Conservation (phyloP, 2,113 vertebrate genomes). For the Cyprinodon variegatus region DNA sequence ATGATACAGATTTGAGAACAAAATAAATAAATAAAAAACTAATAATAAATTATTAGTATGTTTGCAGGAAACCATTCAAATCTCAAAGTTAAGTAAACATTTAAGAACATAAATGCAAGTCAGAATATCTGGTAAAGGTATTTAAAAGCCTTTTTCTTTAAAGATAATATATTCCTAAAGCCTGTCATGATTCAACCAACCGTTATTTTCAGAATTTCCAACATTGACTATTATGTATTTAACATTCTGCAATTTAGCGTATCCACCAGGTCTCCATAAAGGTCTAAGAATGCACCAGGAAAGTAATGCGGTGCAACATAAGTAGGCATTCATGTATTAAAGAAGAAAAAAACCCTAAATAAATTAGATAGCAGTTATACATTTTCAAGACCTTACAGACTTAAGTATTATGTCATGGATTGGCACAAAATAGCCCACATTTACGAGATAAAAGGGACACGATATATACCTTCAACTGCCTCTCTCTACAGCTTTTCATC, state of each 20-base stretch:
- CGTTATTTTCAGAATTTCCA: not conserved
- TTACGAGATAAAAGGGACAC: not conserved
- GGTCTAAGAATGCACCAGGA: not conserved
- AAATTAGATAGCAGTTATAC: not conserved
- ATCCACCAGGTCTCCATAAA: not conserved
- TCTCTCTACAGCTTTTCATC: not conserved
- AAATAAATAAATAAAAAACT: not conserved
- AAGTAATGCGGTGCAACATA: not conserved
- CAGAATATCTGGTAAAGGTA: too few relatives aligned
- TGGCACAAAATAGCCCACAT: not conserved
- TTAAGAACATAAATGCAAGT: not conserved
- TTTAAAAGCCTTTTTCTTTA: not conserved
- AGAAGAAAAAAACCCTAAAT: too few relatives aligned
- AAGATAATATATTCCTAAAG: not conserved
- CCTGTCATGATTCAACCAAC: not conserved
- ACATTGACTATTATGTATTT: not conserved
- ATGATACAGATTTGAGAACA: not conserved
- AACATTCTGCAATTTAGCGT: not conserved
- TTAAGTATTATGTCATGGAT: not conserved
- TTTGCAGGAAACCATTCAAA: not conserved
- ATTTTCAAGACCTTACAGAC: too few relatives aligned
- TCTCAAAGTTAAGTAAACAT: not conserved
- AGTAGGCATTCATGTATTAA: not conserved
- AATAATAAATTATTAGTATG: not conserved
- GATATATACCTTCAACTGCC: not conserved